Percentiles rank a stretch among this genome's conserved stretches.
phyloP scores from a whole-genome alignment of 2,797 vertebrate genomes.

The Babyrousa celebensis region DNA sequence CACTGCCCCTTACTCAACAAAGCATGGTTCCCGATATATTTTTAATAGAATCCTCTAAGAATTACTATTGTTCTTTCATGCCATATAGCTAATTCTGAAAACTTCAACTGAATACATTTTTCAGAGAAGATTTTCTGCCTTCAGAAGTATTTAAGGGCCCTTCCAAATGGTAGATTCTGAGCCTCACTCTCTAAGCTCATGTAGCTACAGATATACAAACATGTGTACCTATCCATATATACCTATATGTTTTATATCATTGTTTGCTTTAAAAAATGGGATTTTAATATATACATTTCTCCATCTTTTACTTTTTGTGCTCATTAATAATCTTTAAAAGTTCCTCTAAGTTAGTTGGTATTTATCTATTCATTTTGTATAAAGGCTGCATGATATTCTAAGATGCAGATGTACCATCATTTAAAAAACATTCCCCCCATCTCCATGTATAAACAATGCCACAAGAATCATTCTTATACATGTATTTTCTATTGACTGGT shows the following conservation, averaged over 20 bases:
- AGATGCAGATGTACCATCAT: not conserved
- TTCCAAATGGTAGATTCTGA: not conserved
- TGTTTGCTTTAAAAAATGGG: not conserved
- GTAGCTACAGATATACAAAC: not conserved
- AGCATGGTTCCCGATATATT: not conserved
- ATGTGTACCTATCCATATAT: not conserved
- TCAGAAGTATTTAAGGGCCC: not conserved
- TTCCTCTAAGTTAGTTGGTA: not conserved
- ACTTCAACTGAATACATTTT: not conserved
- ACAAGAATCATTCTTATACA: not conserved
- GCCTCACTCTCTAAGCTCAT: not conserved
- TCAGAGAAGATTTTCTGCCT: not conserved
- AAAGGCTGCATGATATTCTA: not conserved
- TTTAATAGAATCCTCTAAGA: not conserved
- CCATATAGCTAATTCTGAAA: not conserved
- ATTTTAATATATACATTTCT: not conserved
- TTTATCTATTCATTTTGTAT: not conserved
- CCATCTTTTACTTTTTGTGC: not conserved
- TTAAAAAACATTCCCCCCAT: not conserved
- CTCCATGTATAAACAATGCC: not conserved
- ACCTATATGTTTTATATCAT: not conserved
- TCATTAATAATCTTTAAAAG: not conserved
- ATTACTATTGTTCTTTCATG: not conserved
- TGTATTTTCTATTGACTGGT: not conserved
- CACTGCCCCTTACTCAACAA: not conserved